phyloP scores from a whole-genome alignment of 2,888 invertebrate species.

The Andrena trimmerana region DNA sequence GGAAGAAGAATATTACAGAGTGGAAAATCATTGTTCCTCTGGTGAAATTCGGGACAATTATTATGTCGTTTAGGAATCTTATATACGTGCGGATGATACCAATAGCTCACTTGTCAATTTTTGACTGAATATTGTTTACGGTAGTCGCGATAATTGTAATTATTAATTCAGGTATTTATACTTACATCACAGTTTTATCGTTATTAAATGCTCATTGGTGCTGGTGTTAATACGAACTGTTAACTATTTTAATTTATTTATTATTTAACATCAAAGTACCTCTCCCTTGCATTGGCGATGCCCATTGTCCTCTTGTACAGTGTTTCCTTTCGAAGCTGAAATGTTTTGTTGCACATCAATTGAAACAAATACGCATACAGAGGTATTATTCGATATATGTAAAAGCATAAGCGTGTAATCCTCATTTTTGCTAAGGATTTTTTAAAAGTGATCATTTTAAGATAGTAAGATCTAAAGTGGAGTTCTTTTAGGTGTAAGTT shows the following conservation, averaged over 20 bases:
- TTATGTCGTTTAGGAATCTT: slow-evolving; percentile 50
- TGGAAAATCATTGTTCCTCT: slow-evolving; percentile 58
- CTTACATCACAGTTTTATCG: slow-evolving; percentile 75
- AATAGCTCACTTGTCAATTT: slow-evolving; percentile 62
- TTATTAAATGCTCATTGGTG: slow-evolving; percentile 84
- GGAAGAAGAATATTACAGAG: slow-evolving; percentile 38
- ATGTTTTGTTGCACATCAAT: not conserved
- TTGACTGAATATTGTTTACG: slow-evolving; percentile 70
- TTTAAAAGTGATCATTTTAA: not conserved
- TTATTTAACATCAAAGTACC: slow-evolving; percentile 37
- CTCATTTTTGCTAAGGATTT: not conserved
- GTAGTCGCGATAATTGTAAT: slow-evolving; percentile 74
- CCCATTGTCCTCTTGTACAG: slow-evolving; percentile 12
- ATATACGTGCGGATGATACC: slow-evolving; percentile 54
- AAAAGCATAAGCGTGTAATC: not conserved
- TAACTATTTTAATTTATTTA: slow-evolving; percentile 51
- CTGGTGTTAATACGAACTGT: slow-evolving; percentile 77
- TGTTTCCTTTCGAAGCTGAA: slow-evolving; percentile 1
- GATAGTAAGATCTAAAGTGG: not conserved
- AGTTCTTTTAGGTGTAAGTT: slow-evolving; percentile 5
- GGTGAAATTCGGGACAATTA: slow-evolving; percentile 48
- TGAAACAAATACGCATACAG: not conserved
- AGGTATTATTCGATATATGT: not conserved
- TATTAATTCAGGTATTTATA: slow-evolving; percentile 78
- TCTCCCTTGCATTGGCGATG: slow-evolving; percentile 8